Evolutionary conservation across 2,888 invertebrate genomes (phyloP), one percentile per base, ranked within the genome.

Genomic region (Lapara coniferarum): DNA sequence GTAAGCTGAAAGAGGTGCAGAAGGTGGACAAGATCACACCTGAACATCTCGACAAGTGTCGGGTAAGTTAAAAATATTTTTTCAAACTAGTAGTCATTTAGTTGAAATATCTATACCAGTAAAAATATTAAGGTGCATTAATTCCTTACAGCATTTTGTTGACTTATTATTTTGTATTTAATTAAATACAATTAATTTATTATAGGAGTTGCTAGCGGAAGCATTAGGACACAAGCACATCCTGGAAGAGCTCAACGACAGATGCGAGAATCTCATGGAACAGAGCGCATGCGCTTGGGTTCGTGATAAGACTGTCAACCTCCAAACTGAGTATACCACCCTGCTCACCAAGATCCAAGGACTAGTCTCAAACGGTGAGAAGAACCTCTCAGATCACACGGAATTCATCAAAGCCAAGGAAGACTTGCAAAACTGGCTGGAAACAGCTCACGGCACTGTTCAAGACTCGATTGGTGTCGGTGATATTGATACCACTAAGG

Each of bases 301-400:
- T 0, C 95, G 98, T 30, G 98, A 98, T 82, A 97, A 97, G 86
- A 97, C 97, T 4, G 97, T 98, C 0, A 96, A 97, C 80, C 90
- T 97, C 0, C 98, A 98, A 90, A 96, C 97, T 3, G 95, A 96
- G 70, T 98, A 98, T 82, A 97, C 97, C 0, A 96, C 96, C 74
- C 87, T 98, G 14, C 86, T 98, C 46, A 97, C 97, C 0, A 95
- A 95, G 73, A 96, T 96, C 46, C 98, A 98, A 93, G 96, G 95
- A 71, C 92, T 98, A 56, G 96, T 98, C 25, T 96, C 97, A 1
- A 97, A 97, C 83, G 96, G 98, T 13, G 98, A 98, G 85, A 98
- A 98, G 92, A 98, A 97, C 86, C 92, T 98, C 0, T 97, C 97
- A 0, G 98, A 98, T 85, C 98, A 98, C 82, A 97, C 97, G 0